Percentiles rank a stretch among this genome's conserved stretches.
Evolutionary conservation across 2,888 invertebrate genomes (phyloP).

Genomic region (Caenorhabditis auriculariae): DNA sequence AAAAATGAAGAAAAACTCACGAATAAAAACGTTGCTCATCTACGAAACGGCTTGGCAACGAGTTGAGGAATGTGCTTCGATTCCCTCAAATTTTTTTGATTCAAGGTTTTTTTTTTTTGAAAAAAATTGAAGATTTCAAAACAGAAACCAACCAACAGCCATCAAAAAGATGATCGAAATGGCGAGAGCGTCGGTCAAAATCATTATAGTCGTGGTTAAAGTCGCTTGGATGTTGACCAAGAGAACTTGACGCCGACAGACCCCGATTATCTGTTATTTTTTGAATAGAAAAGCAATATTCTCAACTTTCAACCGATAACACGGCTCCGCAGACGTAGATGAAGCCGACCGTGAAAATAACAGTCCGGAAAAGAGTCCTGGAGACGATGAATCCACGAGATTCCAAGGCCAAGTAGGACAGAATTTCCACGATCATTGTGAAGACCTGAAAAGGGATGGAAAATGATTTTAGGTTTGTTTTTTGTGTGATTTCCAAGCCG

Average conservation of each 20-base stretch:
- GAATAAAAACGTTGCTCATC: slow-evolving; percentile 41
- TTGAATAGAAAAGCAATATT: not conserved
- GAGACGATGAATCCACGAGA: slow-evolving; percentile 39
- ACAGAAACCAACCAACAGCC: slow-evolving; percentile 43
- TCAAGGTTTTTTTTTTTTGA: not conserved
- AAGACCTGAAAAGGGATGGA: slow-evolving; percentile 22
- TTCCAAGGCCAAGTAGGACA: slow-evolving; percentile 46
- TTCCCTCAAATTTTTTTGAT: slow-evolving; percentile 18
- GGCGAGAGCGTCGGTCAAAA: slow-evolving; percentile 56
- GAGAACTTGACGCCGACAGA: slow-evolving; percentile 21
- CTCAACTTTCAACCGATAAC: slow-evolving; percentile 6
- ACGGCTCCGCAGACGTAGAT: slow-evolving; percentile 28
- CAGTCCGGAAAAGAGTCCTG: slow-evolving; percentile 42
- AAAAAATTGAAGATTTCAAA: not conserved
- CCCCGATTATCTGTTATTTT: slow-evolving; percentile 38
- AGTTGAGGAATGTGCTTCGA: slow-evolving; percentile 25
- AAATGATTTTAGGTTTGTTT: too few relatives aligned
- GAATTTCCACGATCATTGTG: slow-evolving; percentile 33
- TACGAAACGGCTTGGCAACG: slow-evolving; percentile 45
- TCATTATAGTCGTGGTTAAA: slow-evolving; percentile 49
- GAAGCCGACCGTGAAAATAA: slow-evolving; percentile 17
- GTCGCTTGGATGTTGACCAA: slow-evolving; percentile 47
- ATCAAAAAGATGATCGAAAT: slow-evolving; percentile 51
- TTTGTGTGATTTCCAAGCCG: too few relatives aligned
- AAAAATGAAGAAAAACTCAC: slow-evolving; percentile 5